Evolutionary conservation across 2,888 invertebrate species (phyloP).

Genomic region (Tuta absoluta): DNA sequence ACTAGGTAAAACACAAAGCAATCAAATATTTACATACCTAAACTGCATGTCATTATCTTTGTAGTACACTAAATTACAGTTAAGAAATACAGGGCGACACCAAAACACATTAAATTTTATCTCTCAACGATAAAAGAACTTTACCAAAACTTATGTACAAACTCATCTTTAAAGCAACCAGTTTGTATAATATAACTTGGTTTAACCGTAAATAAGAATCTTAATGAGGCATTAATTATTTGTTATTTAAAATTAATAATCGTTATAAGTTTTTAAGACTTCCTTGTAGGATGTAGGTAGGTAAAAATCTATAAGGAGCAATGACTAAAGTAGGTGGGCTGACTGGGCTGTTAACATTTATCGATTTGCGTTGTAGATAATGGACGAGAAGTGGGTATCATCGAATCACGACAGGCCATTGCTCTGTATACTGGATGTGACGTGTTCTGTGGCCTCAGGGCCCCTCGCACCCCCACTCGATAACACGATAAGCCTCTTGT

Average conservation of each 20-base stretch:
- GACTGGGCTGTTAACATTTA: slow-evolving; percentile 10
- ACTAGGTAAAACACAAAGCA: slow-evolving; percentile 60
- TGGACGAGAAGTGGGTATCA: slow-evolving; percentile 21
- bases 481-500: slow-evolving; percentile 30
- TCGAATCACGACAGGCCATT: slow-evolving; percentile 33
- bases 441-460: slow-evolving; percentile 13
- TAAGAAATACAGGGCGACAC: slow-evolving; percentile 23
- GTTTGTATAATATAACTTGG: slow-evolving; percentile 18
- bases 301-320: neutral
- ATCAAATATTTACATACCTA: neutral
- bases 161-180: slow-evolving; percentile 22
- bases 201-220: slow-evolving; percentile 20
- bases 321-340: slow-evolving; percentile 6
- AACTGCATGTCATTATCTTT: slow-evolving; percentile 7
- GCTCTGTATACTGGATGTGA: slow-evolving; percentile 32
- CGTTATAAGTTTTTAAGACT: neutral
- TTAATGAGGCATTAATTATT: slow-evolving; percentile 22
- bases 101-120: slow-evolving; percentile 29
- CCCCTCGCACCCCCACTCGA: slow-evolving; percentile 20
- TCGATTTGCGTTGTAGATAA: slow-evolving; percentile 19
- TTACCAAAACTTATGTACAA: slow-evolving; percentile 21
- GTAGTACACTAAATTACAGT: slow-evolving; percentile 15
- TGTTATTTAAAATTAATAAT: slow-evolving; percentile 22
- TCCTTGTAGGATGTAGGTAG: slow-evolving; percentile 10
- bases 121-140: slow-evolving; percentile 27